Percentiles rank a stretch among this genome's conserved stretches.
Evolutionary conservation across 1,140 invertebrate species (phyloP).

Genomic region (Phocides pigmalion): DNA sequence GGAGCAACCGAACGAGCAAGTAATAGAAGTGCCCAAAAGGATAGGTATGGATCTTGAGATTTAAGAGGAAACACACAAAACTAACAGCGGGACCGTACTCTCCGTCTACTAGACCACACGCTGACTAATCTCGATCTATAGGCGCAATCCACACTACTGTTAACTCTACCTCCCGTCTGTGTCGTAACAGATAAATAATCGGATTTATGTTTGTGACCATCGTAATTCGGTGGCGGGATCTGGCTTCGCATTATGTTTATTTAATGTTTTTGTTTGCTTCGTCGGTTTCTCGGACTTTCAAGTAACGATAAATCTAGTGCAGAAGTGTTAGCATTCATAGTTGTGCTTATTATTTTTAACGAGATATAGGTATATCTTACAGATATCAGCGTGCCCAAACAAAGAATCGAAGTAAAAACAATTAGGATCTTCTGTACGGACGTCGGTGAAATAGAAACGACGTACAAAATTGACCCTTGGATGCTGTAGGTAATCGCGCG

Average conservation of each 20-base stretch:
- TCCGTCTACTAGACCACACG: constrained; percentile 35
- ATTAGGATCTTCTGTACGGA: not conserved
- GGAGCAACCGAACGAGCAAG: constrained; percentile 46
- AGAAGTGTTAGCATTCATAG: not conserved
- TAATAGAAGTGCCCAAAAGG: constrained; percentile 47
- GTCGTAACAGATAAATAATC: constrained; percentile 32
- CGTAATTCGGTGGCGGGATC: constrained; percentile 32
- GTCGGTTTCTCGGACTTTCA: no score
- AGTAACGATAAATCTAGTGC: not conserved
- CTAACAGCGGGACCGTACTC: constrained; percentile 52
- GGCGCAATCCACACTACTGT: constrained; percentile 44
- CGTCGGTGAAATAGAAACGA: not conserved
- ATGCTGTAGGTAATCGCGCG: not conserved
- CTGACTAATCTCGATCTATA: constrained; percentile 49
- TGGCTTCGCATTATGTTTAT: constrained; percentile 19
- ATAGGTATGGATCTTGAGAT: constrained; percentile 58
- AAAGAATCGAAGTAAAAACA: not conserved
- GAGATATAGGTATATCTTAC: not conserved
- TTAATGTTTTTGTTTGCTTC: constrained; percentile 17
- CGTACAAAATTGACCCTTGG: not conserved
- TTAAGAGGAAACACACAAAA: constrained; percentile 38
- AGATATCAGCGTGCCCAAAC: not conserved
- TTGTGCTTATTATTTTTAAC: not conserved
- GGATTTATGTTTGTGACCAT: constrained; percentile 19
- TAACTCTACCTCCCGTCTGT: constrained; percentile 33